Base-by-base conservation (phyloP, 2,113 vertebrate genomes). In the Gymnogyps californianus region DNA sequence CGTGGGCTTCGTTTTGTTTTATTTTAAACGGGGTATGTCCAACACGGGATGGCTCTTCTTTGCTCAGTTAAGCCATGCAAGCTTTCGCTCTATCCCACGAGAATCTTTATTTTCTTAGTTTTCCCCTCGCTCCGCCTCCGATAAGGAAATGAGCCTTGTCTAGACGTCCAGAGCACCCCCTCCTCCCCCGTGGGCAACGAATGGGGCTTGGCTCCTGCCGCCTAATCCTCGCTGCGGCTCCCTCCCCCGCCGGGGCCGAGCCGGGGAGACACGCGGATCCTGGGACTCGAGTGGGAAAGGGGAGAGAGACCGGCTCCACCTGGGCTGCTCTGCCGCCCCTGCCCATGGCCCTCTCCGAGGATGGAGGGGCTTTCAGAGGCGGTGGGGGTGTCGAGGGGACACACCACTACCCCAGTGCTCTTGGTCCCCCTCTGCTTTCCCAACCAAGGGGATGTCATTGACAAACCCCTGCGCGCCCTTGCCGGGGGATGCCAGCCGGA, bases 121-220 rank as follows among this genome's bases (percentile, higher is more conserved):
- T 87, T 55, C 6, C 16, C 55, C 51, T 86, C 58, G 16, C 76
- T 92, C 83, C 84, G 81, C 88, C 97, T 94, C 75, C 52, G 96
- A 98, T 97, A 96, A 96, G 86, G 85, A 86, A 97, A 94, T 69
- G 91, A 97, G 94, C 96, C 94, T 65, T 84, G 98, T 98, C 98
- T 98, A 97, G 98, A 98, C 97, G 15, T 55, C 81, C 89, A 52
- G 65, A 83, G 59, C 77, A 92, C 90, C 72, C 87, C 36, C 70
- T 64, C 57, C 32, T 47, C 34, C 59, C 40, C 51, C 46, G 32
- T 29, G 88, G 66, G 72, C 67, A 90, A 58, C 13, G 78, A 87
- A 80, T 10, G 61, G 70, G n/a, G 55, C 52, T 76, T 64, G 25
- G 25, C n/a, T 90, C 72, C 29, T 19, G 52, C 59, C 10, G 34